These are phyloP conservation scores for Plotosus lineatus DNA, from an alignment of 2,113 vertebrate species.

Conservation along the genomic window DNA sequence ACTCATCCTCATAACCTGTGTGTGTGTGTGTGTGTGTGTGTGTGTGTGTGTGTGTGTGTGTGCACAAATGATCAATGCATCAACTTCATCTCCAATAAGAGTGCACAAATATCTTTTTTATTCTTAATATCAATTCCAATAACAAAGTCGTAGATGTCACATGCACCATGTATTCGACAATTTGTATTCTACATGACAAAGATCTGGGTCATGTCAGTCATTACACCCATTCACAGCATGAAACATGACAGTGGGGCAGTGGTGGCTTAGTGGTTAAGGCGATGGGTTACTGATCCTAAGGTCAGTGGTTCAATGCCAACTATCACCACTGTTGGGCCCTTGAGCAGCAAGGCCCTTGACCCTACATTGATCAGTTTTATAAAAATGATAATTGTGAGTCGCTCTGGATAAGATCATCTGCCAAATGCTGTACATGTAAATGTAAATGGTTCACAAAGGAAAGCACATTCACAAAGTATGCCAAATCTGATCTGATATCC, in stretches of 20 bases:
- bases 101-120: neutral
- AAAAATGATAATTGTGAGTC: no score
- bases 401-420: no score
- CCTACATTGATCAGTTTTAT: no score
- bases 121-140: neutral
- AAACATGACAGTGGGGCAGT: neutral
- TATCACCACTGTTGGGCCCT: no score
- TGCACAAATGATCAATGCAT: neutral
- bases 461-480: no score
- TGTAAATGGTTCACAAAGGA: neutral
- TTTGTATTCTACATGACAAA: neutral
- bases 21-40: neutral
- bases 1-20: neutral
- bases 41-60: neutral
- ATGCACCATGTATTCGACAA: neutral
- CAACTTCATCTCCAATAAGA: neutral
- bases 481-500: neutral
- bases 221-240: neutral
- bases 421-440: no score
- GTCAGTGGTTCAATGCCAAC: no score
- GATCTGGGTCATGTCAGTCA: neutral
- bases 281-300: no score
- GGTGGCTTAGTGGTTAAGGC: no score
- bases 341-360: no score
- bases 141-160: neutral